Base-by-base conservation (phyloP, 2,888 invertebrate species). In the Tromatobia lineatoria region DNA sequence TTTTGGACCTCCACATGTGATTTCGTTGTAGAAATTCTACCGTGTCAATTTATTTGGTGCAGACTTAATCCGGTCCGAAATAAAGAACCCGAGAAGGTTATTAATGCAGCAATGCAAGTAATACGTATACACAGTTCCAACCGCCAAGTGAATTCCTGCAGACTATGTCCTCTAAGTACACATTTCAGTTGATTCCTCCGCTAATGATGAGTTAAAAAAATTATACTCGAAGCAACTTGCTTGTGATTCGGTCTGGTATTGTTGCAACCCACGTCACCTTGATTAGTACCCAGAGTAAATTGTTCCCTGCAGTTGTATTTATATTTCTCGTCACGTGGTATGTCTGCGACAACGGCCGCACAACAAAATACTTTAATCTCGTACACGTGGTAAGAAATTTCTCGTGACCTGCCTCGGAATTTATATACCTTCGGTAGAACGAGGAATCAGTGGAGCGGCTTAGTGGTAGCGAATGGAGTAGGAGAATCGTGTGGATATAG, bases 401-500 rank as follows among this genome's bases (percentile, higher is more conserved):
- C 61, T 7, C 34, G 61, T 3, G 34, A 38, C 38, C 18, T 34
- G 38, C 15, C 38, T 18, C 10, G 18, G 18, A 38, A 38, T 61
- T 15, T 61, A 38, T 61, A 61, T 34, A 34, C 34, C 18, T n/a
- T 61, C n/a, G 61, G 61, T n/a, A 18, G 29, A 59, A 29, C n/a
- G 34, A 38, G 34, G 34, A 29, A 34, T 61, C 61, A 34, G 61
- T 34, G 18, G 61, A n/a, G 34, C 61, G 61, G 38, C 34, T 18
- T 18, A 61, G 18, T 34, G 61, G 38, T 18, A 29, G 57, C 23
- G 42, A 71, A 42, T 23, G 45, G 45, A 45, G 25, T 57, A 38
- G 73, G 25, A 73, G 29, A 25, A 20, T 59, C 73, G 38, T 57
- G 57, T 25, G 23, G 6, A 45, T 59, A 69, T 73, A 75, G 75